Base-by-base conservation (phyloP, 2,113 vertebrate genomes). In the Corythornis madagascariensis region DNA sequence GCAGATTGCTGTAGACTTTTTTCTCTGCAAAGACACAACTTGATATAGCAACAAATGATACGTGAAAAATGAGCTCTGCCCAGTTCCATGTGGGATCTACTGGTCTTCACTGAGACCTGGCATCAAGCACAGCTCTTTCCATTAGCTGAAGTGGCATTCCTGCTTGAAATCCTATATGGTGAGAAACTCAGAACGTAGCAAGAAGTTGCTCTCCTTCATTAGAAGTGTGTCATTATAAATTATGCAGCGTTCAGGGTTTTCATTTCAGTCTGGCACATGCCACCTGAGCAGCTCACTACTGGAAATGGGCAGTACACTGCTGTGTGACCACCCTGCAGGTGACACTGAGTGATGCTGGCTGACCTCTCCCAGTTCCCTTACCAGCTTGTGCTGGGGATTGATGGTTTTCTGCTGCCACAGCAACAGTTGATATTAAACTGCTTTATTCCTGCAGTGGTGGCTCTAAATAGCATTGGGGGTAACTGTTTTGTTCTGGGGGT, bases 171-270 rank as follows among this genome's bases (percentile, higher is more conserved):
- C 22, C 28, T 74, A 19, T 72, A 45, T 26, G 38, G 56, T 33
- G 43, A 92, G 87, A 91, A 95, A 91, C 19, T 91, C n/a, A 93
- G 89, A 89, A 80, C 71, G 57, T 28, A 71, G 29, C 25, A 59
- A 55, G 25, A 24, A 60, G 43, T 35, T 60, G n/a, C 72, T 93
- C 84, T 90, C 73, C 66, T 80, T 92, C 53, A 48, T 83, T 79
- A 77, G 29, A 63, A 77, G 40, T 26, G 21, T 93, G 48, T 74
- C 24, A 12, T 16, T 24, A 19, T 94, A 92, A 93, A 89, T 91
- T 60, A 85, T 86, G 53, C 60, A 74, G 1, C 47, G 72, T 35
- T 85, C 38, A 28, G 13, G 57, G 38, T 67, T 92, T 88, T 71
- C 35, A 48, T 83, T 93, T 84, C 63, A 59, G 79, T 38, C 45